phyloP scores from a whole-genome alignment of 1,140 invertebrate genomes.

The Drosophila auraria region DNA sequence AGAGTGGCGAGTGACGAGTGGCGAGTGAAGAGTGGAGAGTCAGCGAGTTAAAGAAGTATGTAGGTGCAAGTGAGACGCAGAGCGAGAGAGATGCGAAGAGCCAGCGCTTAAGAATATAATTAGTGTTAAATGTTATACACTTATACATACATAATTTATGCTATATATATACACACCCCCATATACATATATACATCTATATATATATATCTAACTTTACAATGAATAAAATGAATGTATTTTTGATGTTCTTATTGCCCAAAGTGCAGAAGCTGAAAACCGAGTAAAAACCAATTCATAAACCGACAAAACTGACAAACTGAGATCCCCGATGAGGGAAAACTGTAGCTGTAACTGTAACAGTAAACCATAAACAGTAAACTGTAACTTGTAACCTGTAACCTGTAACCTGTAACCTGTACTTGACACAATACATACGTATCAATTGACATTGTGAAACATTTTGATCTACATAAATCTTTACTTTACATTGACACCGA shows the following conservation, averaged over 20 bases:
- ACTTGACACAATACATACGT: conserved; percentile 9
- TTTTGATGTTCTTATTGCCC: conserved; percentile 56
- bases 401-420: not conserved
- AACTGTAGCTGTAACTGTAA: not conserved
- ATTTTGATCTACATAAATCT: conserved; percentile 6
- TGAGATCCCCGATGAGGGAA: not conserved
- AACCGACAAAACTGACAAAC: not conserved
- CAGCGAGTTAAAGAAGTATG: conserved; percentile 17
- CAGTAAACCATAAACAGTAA: not conserved
- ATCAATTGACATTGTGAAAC: conserved; percentile 22
- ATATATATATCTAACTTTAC: conserved; percentile 38
- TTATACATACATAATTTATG: conserved; percentile 50
- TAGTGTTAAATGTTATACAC: conserved; percentile 55
- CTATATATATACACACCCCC: conserved; percentile 29
- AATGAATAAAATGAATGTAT: conserved; percentile 56
- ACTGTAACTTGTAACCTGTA: conserved; percentile 1
- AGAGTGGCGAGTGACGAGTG: not conserved
- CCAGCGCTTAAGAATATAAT: conserved; percentile 43
- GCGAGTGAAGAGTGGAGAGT: not conserved
- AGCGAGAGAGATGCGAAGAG: conserved; percentile 19
- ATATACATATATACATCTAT: conserved; percentile 15
- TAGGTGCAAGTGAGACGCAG: conserved; percentile 21
- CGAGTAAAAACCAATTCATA: conserved; percentile 9
- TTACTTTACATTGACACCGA: not conserved
- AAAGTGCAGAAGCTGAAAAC: conserved; percentile 31